phyloP scores from a whole-genome alignment of 2,888 invertebrate species.

The Spilarctia lutea region DNA sequence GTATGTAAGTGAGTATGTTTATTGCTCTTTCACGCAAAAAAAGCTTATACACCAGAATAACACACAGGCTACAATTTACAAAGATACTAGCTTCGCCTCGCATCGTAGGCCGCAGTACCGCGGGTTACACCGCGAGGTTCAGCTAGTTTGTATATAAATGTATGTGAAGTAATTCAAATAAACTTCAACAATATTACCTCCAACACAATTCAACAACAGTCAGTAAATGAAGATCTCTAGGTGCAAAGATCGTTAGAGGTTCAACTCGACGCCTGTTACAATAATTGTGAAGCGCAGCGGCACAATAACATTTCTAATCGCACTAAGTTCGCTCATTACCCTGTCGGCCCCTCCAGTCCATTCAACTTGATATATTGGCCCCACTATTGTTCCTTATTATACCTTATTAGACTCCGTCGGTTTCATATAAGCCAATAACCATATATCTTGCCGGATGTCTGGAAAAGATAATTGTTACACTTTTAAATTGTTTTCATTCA shows the following conservation, averaged over 20 bases:
- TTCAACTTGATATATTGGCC: slow-evolving; percentile 33
- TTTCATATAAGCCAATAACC: slow-evolving; percentile 24
- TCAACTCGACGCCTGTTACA: slow-evolving; percentile 37
- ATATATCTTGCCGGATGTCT: slow-evolving; percentile 25
- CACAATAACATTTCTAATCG: slow-evolving; percentile 51
- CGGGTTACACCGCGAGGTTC: no score
- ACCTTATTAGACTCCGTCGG: slow-evolving; percentile 29
- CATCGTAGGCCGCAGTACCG: no score
- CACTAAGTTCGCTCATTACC: slow-evolving; percentile 55
- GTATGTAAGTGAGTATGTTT: no score
- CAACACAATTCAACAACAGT: neutral
- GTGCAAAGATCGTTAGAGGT: slow-evolving; percentile 26
- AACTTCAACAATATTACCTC: neutral
- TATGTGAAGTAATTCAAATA: neutral
- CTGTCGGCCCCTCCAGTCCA: slow-evolving; percentile 37
- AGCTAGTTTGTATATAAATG: neutral
- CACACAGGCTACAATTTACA: no score
- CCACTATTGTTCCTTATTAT: slow-evolving; percentile 39
- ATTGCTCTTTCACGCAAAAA: no score
- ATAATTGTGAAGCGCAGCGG: slow-evolving; percentile 45
- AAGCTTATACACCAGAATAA: no score
- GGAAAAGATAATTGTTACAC: neutral
- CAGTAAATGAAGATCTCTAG: neutral
- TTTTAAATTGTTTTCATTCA: neutral
- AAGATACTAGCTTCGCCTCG: no score